Evolutionary conservation across 2,797 vertebrate species (phyloP).

Genomic region (Peromyscus nudipes): DNA sequence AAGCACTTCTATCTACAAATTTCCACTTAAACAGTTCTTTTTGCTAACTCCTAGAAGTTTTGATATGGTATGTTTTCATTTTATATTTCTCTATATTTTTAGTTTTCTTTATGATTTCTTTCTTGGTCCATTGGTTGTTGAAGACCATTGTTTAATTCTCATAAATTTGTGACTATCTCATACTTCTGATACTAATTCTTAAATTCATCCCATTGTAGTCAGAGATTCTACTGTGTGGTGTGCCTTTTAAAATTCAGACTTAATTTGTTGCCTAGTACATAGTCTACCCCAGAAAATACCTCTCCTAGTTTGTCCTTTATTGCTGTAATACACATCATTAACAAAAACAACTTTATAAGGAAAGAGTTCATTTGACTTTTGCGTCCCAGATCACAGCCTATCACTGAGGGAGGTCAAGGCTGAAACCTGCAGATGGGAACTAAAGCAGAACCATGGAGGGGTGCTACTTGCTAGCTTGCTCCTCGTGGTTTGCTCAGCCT

Average conservation of each 20-base stretch:
- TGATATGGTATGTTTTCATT: not conserved
- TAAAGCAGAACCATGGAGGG: not conserved
- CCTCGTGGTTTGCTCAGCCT: not conserved
- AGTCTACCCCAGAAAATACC: not conserved
- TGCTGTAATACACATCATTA: not conserved
- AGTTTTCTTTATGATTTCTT: not conserved
- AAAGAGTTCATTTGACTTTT: not conserved
- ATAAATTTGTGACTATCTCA: not conserved
- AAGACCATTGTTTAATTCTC: not conserved
- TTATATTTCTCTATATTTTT: not conserved
- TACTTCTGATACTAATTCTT: not conserved
- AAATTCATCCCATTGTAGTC: not conserved
- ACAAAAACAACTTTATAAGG: not conserved
- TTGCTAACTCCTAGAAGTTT: not conserved
- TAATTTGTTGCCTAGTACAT: not conserved
- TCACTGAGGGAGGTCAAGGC: not conserved
- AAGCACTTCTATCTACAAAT: not conserved
- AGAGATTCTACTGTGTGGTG: not conserved
- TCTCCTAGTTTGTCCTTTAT: not conserved
- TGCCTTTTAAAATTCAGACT: not conserved
- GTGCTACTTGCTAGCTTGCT: not conserved
- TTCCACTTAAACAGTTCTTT: not conserved
- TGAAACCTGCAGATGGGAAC: not conserved
- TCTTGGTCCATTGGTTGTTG: not conserved
- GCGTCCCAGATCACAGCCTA: not conserved